Percentiles rank a stretch among this genome's conserved stretches.
Conservation (phyloP, 1,140 invertebrate genomes). For the Meloidogyne hapla region DNA sequence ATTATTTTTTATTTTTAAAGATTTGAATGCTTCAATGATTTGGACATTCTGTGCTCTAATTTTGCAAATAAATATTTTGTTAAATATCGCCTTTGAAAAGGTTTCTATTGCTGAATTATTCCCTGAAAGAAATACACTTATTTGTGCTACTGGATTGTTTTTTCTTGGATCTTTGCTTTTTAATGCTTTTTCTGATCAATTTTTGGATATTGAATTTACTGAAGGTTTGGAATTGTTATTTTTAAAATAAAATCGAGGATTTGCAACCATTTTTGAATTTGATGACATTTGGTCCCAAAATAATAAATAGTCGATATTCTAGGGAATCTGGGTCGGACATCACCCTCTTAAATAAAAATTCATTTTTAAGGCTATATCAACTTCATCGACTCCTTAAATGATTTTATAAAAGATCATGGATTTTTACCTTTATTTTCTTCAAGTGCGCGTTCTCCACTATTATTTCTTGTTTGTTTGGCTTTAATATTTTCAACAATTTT, state of each 20-base stretch:
- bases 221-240: neutral
- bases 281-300: neutral
- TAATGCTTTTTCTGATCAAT: constrained; percentile 27
- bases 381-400: constrained; percentile 14
- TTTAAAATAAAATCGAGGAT: too few relatives aligned
- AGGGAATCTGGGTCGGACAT: too few relatives aligned
- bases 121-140: constrained; percentile 30
- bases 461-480: constrained; percentile 27
- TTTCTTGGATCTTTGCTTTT: constrained; percentile 25
- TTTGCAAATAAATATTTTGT: constrained; percentile 30
- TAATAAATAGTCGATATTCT: too few relatives aligned
- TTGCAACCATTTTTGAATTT: neutral
- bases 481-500: constrained; percentile 32
- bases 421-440: constrained; percentile 15
- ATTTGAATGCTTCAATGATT: constrained; percentile 36
- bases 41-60: constrained; percentile 34
- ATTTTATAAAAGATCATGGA: constrained; percentile 13
- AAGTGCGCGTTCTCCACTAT: constrained; percentile 3
- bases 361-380: constrained; percentile 10
- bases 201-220: constrained; percentile 28
- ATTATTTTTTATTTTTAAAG: neutral
- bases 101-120: constrained; percentile 23
- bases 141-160: constrained; percentile 30
- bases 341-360: too few relatives aligned
- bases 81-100: constrained; percentile 29